Evolutionary conservation across 92 coral and sea anemone species (phyloP).

Genomic region (Actinernus sp.): DNA sequence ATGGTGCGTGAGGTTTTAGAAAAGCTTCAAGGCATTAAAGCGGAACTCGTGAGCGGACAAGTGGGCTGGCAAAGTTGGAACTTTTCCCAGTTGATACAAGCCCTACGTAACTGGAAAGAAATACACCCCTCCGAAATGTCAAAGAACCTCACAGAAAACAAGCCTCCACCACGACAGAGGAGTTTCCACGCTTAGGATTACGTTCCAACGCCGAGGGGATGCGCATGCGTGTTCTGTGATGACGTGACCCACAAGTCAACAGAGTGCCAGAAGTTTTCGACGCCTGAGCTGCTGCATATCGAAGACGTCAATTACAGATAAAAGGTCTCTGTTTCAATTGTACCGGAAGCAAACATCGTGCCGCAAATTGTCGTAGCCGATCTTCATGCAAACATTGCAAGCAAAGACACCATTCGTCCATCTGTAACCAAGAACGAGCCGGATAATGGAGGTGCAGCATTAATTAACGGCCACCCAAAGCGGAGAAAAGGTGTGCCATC

Average conservation of each 20-base stretch:
- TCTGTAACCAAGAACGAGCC: constrained; percentile 22
- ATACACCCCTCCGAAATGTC: constrained; percentile 49
- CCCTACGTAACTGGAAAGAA: constrained; percentile 57
- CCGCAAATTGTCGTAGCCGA: constrained; percentile 23
- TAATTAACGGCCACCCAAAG: constrained; percentile 34
- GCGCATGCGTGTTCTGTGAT: too few species aligned
- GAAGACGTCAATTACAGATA: constrained; percentile 3
- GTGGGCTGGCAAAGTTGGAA: constrained; percentile 48
- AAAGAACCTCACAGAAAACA: too few species aligned
- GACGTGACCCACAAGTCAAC: too few species aligned
- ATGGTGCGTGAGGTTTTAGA: constrained; percentile 56
- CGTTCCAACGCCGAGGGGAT: too few species aligned
- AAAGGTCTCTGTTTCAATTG: constrained; percentile 30
- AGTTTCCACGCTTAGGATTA: too few species aligned
- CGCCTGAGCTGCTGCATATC: constrained; percentile 2
- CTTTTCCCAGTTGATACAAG: constrained; percentile 30
- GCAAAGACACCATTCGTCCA: constrained; percentile 42
- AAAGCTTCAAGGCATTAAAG: constrained; percentile 59
- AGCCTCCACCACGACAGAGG: too few species aligned
- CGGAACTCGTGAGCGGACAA: constrained; percentile 13
- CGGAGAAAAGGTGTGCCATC: constrained; percentile 57
- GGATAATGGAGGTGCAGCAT: constrained; percentile 11
- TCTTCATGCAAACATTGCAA: constrained; percentile 24
- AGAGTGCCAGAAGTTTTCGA: constrained; percentile 15
- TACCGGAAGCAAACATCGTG: constrained; percentile 15